phyloP scores from a whole-genome alignment of 2,113 vertebrate species.

The Actenoides hombroni region DNA sequence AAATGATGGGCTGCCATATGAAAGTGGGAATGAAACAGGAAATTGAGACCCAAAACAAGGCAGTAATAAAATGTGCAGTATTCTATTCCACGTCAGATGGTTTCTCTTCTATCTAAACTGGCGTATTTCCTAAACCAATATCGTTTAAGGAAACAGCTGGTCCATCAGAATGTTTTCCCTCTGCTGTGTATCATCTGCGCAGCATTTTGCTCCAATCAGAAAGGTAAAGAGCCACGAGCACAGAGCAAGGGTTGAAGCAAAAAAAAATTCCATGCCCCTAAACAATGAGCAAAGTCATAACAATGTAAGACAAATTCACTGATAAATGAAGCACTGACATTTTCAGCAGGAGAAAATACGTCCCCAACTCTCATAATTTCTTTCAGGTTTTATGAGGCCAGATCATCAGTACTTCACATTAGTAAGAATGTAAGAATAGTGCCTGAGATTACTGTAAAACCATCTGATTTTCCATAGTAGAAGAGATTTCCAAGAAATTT shows the following conservation, averaged over 20 bases:
- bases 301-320: background rate
- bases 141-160: slow-evolving; percentile 2
- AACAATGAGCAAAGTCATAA: background rate
- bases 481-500: background rate
- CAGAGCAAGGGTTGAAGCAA: background rate
- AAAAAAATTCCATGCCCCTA: background rate
- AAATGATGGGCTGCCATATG: background rate
- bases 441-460: background rate
- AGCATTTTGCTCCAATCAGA: background rate
- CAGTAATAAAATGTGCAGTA: background rate
- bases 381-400: background rate
- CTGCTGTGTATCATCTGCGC: background rate
- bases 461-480: background rate
- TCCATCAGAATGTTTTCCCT: background rate
- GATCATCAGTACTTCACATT: background rate
- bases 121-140: slow-evolving; percentile 21
- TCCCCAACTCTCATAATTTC: background rate
- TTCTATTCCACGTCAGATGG: background rate
- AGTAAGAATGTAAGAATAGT: background rate
- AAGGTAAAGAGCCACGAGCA: background rate
- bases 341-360: background rate
- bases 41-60: background rate
- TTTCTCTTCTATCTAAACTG: slow-evolving; percentile 15
- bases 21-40: background rate
- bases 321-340: background rate